Conservation (phyloP, 1,140 invertebrate species). For the Drosophila saltans region DNA sequence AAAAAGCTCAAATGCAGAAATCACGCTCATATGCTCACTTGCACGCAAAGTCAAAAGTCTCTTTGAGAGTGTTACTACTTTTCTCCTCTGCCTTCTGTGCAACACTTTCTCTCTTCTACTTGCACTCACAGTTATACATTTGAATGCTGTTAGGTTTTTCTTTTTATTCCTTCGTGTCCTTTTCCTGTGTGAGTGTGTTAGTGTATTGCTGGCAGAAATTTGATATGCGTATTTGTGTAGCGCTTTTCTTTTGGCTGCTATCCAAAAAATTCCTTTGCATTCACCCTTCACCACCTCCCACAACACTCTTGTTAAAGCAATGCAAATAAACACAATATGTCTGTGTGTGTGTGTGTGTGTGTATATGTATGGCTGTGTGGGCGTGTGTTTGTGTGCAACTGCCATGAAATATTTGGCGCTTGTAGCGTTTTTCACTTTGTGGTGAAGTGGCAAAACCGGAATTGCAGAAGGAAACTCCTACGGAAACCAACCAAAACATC, state of each 20-base stretch:
- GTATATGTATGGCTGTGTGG: background rate
- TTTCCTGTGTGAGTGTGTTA: conserved; percentile 30
- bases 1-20: conserved; percentile 75
- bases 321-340: conserved; percentile 70
- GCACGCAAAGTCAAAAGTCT: conserved; percentile 78
- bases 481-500: conserved; percentile 56
- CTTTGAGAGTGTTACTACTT: conserved; percentile 53
- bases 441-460: conserved; percentile 42
- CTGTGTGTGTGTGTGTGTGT: conserved; percentile 14
- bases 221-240: conserved; percentile 79
- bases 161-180: conserved; percentile 21
- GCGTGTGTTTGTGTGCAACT: conserved; percentile 37
- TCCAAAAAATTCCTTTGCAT: conserved; percentile 50
- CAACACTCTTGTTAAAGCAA: conserved; percentile 51
- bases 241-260: conserved; percentile 65
- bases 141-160: conserved; percentile 32
- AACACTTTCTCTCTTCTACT: conserved; percentile 14
- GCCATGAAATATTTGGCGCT: conserved; percentile 74
- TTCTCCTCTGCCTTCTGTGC: background rate
- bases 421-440: conserved; percentile 71
- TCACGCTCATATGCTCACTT: conserved; percentile 81
- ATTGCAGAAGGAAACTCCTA: conserved; percentile 41
- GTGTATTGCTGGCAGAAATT: conserved; percentile 56
- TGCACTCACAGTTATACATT: conserved; percentile 19
- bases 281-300: background rate